Percentiles rank a stretch among this genome's conserved stretches.
phyloP scores from a whole-genome alignment of 2,797 vertebrate species.

The Sebastiscus tertius region DNA sequence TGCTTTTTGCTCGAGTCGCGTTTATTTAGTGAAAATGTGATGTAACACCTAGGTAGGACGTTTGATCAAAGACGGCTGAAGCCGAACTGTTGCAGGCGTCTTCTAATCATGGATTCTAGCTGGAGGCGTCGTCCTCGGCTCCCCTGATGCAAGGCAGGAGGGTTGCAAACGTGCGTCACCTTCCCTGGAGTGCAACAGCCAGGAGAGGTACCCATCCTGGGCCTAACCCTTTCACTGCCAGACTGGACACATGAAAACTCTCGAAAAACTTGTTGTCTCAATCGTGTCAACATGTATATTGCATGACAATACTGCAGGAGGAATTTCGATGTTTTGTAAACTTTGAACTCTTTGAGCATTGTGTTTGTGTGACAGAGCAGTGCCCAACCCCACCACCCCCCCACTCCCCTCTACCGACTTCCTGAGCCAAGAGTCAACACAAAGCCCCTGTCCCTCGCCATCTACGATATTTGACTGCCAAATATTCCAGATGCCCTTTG shows the following conservation, averaged over 20 bases:
- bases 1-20: conserved; percentile 75
- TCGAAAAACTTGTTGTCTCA: conserved; percentile 71
- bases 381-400: conserved; percentile 33
- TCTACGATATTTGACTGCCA: conserved; percentile 58
- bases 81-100: conserved; percentile 51
- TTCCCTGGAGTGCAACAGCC: conserved; percentile 47
- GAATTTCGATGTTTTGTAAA: conserved; percentile 85
- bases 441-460: conserved; percentile 36
- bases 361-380: conserved; percentile 80
- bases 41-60: conserved; percentile 76
- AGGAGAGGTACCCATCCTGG: conserved; percentile 34
- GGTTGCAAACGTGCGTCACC: conserved; percentile 49
- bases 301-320: conserved; percentile 85
- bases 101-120: conserved; percentile 51
- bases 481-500: conserved; percentile 45
- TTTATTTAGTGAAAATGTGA: conserved; percentile 83
- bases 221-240: conserved; percentile 76
- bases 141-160: conserved; percentile 48
- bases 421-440: conserved; percentile 63
- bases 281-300: conserved; percentile 85
- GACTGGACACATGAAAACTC: conserved; percentile 64
- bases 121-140: conserved; percentile 32
- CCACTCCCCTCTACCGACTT: conserved; percentile 28
- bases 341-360: conserved; percentile 77
- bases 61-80: conserved; percentile 66